Evolutionary conservation across 2,797 vertebrate genomes (phyloP).

Genomic region (Benthosema pterotum): DNA sequence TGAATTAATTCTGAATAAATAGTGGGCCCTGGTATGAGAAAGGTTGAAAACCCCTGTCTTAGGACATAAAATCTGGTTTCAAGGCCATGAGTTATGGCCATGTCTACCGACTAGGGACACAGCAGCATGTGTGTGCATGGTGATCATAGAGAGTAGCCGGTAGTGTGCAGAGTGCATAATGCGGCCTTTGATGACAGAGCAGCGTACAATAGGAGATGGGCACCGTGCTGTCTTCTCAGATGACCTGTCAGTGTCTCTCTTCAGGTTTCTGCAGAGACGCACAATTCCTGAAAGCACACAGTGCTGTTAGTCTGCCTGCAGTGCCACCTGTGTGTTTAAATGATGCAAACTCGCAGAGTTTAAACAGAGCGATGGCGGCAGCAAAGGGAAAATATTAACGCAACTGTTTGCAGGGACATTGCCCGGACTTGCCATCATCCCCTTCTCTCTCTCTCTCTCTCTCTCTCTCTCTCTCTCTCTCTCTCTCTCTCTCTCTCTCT

Average conservation of each 20-base stretch:
- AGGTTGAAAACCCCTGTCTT: too few species aligned
- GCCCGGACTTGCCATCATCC: slow-evolving; percentile 7
- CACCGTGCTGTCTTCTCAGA: slow-evolving; percentile 51
- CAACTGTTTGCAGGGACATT: neutral
- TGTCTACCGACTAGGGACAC: neutral
- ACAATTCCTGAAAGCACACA: neutral
- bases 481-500: slow-evolving; percentile 10
- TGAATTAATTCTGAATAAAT: too few species aligned
- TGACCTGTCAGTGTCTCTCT: slow-evolving; percentile 49
- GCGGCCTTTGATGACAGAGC: slow-evolving; percentile 60
- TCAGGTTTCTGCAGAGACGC: slow-evolving; percentile 59
- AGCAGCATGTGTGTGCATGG: slow-evolving; percentile 4
- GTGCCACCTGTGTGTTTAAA: neutral
- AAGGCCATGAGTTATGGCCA: neutral
- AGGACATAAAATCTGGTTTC: too few species aligned
- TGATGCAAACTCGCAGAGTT: neutral
- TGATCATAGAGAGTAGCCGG: slow-evolving; percentile 9
- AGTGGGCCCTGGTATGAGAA: too few species aligned
- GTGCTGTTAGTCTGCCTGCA: too few species aligned
- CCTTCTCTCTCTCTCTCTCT: neutral
- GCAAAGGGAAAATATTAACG: neutral
- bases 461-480: neutral
- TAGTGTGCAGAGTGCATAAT: slow-evolving; percentile 28
- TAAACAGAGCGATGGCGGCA: neutral
- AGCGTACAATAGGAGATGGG: slow-evolving; percentile 60